Evolutionary conservation across 2,113 vertebrate species (phyloP).

Genomic region (Loxodonta africana): DNA sequence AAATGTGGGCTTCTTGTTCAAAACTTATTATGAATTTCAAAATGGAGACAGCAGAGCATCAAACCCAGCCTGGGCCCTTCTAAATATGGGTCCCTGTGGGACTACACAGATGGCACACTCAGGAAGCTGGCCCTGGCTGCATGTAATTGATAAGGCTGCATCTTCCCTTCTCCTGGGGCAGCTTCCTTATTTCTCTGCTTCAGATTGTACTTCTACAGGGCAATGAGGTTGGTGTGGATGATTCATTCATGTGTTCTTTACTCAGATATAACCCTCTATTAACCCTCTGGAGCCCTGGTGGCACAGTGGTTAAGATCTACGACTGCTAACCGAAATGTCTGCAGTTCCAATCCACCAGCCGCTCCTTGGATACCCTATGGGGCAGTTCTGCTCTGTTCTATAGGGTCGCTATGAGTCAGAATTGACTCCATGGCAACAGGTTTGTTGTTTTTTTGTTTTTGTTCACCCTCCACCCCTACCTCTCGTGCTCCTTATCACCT

Average conservation of each 20-base stretch:
- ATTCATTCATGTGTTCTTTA: neutral
- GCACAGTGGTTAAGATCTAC: no score
- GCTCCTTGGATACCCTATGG: no score
- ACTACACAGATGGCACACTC: no score
- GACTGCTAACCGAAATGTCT: neutral
- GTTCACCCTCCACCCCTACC: no score
- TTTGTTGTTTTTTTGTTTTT: no score
- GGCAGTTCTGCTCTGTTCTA: no score
- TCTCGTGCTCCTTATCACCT: neutral
- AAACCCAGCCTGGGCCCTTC: neutral
- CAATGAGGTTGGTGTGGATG: neutral
- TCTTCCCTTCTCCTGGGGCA: neutral
- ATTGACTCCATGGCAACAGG: no score
- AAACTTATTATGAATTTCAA: neutral
- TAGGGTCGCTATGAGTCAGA: no score
- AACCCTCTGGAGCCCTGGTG: no score
- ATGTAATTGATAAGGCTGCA: neutral
- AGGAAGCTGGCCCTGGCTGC: neutral
- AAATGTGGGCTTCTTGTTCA: neutral
- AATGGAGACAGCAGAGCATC: neutral
- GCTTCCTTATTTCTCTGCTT: neutral
- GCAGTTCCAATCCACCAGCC: no score
- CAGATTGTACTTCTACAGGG: neutral
- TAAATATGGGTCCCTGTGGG: neutral
- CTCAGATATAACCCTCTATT: neutral